Percentiles rank a stretch among this genome's conserved stretches.
Evolutionary conservation across 2,113 vertebrate genomes (phyloP).

Genomic region (Pseudopipra pipra): DNA sequence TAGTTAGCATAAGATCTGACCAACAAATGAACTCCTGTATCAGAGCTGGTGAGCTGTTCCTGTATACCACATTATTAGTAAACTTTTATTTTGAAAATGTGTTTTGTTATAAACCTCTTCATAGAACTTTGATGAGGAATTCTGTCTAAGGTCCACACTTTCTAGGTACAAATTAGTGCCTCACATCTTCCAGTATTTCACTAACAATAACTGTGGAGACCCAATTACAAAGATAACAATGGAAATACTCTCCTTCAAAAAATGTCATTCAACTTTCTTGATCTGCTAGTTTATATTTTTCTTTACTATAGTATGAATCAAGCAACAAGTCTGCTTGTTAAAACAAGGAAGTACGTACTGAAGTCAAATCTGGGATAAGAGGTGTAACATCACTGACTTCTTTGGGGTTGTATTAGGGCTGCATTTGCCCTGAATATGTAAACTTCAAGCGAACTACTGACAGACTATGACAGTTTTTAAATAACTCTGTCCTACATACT

Average conservation of each 20-base stretch:
- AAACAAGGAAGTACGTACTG: not conserved
- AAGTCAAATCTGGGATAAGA: not conserved
- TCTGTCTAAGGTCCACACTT: not conserved
- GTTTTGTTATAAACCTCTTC: not conserved
- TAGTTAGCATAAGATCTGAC: not conserved
- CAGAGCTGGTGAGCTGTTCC: not conserved
- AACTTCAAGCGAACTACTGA: not conserved
- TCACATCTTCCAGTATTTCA: not conserved
- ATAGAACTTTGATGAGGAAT: not conserved
- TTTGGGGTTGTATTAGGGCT: not conserved
- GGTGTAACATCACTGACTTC: not conserved
- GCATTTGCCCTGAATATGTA: not conserved
- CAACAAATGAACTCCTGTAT: not conserved
- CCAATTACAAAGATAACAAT: not conserved
- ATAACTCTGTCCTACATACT: not conserved
- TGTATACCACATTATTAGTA: not conserved
- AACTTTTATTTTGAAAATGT: not conserved
- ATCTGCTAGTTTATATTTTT: not conserved
- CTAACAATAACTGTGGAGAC: not conserved
- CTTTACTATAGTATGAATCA: not conserved
- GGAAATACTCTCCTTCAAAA: not conserved
- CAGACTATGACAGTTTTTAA: not conserved
- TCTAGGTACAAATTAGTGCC: not conserved
- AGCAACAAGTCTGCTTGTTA: not conserved
- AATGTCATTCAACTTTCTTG: not conserved